Evolutionary conservation across 2,113 vertebrate species (phyloP).

Genomic region (Leucopsar rothschildi): DNA sequence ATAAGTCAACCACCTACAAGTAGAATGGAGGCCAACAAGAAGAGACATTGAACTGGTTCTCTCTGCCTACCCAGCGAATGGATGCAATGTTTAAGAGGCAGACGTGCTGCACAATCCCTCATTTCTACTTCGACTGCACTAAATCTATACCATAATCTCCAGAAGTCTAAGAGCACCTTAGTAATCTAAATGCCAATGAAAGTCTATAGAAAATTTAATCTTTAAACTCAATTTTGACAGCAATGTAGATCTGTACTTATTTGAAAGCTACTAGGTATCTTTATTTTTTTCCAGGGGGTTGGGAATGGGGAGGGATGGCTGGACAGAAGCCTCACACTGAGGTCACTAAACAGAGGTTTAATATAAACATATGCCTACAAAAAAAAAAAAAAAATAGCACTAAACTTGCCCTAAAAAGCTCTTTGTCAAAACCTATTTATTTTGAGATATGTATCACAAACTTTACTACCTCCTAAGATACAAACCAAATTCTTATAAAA

Average conservation of each 20-base stretch:
- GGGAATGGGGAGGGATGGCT: not conserved
- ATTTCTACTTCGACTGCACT: not conserved
- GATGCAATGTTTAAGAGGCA: not conserved
- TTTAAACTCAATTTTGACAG: not conserved
- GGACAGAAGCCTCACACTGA: not conserved
- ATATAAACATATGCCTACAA: not conserved
- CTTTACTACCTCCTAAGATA: not conserved
- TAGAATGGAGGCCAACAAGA: not conserved
- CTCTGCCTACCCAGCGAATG: not conserved
- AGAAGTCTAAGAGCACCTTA: not conserved
- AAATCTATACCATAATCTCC: not conserved
- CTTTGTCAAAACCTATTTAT: not conserved
- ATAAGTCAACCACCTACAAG: not conserved
- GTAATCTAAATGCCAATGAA: not conserved
- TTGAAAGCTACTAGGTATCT: not conserved
- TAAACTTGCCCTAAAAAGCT: not conserved
- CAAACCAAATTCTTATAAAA: not conserved
- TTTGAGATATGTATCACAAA: not conserved
- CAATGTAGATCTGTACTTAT: not conserved
- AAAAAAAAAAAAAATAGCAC: not conserved
- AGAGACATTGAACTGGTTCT: not conserved
- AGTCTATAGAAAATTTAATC: not conserved
- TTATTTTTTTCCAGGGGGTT: not conserved
- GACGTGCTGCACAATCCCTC: not conserved
- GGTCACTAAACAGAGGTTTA: not conserved